A percentile compares a stretch with the other conserved stretches of the same genome.
Evolutionary conservation across 2,888 invertebrate genomes (phyloP).

Genomic region (Caenorhabditis plicata): DNA sequence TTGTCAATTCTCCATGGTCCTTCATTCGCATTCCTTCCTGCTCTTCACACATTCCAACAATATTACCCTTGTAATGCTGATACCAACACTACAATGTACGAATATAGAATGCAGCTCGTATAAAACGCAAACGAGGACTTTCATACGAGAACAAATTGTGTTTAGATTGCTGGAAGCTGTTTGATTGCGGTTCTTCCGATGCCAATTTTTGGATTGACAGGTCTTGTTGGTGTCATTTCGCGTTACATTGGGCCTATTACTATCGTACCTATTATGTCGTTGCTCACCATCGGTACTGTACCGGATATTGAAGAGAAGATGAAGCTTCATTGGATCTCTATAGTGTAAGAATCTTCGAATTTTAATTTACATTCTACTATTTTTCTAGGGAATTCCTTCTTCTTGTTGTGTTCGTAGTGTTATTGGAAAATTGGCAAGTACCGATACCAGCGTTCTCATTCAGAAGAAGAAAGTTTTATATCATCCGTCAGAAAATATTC

Average conservation of each 20-base stretch:
- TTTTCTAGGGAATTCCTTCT: constrained; percentile 49
- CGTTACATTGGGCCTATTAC: constrained; percentile 58
- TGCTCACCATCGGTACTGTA: constrained; percentile 50
- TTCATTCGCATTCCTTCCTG: constrained; percentile 61
- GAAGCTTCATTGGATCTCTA: constrained; percentile 54
- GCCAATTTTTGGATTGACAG: constrained; percentile 55
- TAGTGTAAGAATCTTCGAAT: constrained; percentile 38
- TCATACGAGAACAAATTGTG: background rate
- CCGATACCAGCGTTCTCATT: constrained; percentile 49
- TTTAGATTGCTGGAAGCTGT: constrained; percentile 56
- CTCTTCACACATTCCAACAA: constrained; percentile 50
- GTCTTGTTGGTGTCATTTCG: constrained; percentile 41
- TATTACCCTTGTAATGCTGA: constrained; percentile 14
- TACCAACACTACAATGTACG: constrained; percentile 9
- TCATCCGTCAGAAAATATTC: constrained; percentile 38
- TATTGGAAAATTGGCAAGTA: constrained; percentile 45
- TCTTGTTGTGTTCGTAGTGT: constrained; percentile 45
- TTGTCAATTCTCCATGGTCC: constrained; percentile 62
- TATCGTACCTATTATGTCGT: constrained; percentile 51
- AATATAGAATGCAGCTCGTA: constrained; percentile 16
- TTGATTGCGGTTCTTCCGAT: constrained; percentile 51
- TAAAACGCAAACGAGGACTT: background rate
- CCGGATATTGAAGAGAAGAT: constrained; percentile 50
- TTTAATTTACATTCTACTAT: background rate
- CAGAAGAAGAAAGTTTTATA: constrained; percentile 13